phyloP scores from a whole-genome alignment of 2,113 vertebrate species.

The Stegastes partitus region DNA sequence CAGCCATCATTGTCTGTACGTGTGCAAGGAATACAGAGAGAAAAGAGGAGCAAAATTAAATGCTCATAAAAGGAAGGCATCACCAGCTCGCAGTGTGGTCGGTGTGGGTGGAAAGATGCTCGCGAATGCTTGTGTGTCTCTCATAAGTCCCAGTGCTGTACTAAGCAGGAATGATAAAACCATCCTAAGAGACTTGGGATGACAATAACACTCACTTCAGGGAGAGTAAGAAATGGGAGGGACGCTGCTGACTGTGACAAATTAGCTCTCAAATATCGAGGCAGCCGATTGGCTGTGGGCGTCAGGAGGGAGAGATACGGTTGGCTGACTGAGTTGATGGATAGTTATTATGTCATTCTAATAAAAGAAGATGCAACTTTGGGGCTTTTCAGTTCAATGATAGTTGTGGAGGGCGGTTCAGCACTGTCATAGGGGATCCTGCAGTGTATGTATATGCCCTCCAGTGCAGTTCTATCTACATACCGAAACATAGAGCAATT shows the following conservation, averaged over 20 bases:
- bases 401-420: conserved; percentile 28
- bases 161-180: conserved; percentile 79
- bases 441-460: neutral
- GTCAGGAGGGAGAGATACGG: conserved; percentile 66
- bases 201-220: conserved; percentile 75
- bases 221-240: conserved; percentile 70
- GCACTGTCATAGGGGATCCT: conserved; percentile 10
- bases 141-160: conserved; percentile 60
- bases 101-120: conserved; percentile 49
- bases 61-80: conserved; percentile 53
- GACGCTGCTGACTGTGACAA: conserved; percentile 77
- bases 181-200: conserved; percentile 69
- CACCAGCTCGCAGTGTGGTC: conserved; percentile 27
- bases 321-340: conserved; percentile 73
- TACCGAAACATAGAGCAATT: neutral
- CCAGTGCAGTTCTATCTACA: neutral
- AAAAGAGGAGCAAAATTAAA: conserved; percentile 62
- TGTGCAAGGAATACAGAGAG: conserved; percentile 45
- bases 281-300: conserved; percentile 61
- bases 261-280: conserved; percentile 69
- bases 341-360: conserved; percentile 78
- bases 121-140: conserved; percentile 11
- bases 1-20: conserved; percentile 33
- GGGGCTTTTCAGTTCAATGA: conserved; percentile 62
- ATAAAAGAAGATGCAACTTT: conserved; percentile 76